Evolutionary conservation across 2,113 vertebrate genomes (phyloP).

Genomic region (Struthidea cinerea): DNA sequence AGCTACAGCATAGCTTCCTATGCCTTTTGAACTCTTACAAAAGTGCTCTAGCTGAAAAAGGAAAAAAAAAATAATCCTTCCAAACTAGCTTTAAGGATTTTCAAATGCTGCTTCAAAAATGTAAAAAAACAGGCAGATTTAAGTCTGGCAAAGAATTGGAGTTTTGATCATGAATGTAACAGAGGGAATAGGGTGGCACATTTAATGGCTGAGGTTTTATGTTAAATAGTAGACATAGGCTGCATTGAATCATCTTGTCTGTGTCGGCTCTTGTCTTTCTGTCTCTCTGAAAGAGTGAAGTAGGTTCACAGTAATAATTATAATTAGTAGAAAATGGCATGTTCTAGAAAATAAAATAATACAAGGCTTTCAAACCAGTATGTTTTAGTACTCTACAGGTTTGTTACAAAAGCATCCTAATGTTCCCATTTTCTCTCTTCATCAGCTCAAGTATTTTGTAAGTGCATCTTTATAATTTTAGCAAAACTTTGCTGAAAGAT

Average conservation of each 20-base stretch:
- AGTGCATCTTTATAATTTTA: neutral
- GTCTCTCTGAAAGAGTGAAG: neutral
- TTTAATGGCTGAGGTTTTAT: neutral
- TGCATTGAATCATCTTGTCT: neutral
- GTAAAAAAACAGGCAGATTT: neutral
- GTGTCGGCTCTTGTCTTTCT: slow-evolving; percentile 5
- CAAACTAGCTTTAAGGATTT: neutral
- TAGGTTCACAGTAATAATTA: neutral
- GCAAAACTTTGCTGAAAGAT: neutral
- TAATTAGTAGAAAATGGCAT: neutral
- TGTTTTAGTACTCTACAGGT: neutral
- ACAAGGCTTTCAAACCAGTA: slow-evolving; percentile 2
- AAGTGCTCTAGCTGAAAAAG: slow-evolving; percentile 19
- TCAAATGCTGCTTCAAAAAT: neutral
- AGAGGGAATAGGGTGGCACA: neutral
- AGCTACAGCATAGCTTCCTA: slow-evolving; percentile 10
- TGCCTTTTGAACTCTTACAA: neutral
- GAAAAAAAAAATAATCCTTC: neutral
- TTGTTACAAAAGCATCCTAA: neutral
- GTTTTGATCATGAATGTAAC: slow-evolving; percentile 4
- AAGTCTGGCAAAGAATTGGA: neutral
- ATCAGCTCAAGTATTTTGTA: neutral
- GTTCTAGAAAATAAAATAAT: neutral
- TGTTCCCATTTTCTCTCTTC: slow-evolving; percentile 5
- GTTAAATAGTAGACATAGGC: neutral